These are phyloP conservation scores for Scotopteryx bipunctaria DNA, from an alignment of 2,888 invertebrate genomes.

Conservation along the genomic window DNA sequence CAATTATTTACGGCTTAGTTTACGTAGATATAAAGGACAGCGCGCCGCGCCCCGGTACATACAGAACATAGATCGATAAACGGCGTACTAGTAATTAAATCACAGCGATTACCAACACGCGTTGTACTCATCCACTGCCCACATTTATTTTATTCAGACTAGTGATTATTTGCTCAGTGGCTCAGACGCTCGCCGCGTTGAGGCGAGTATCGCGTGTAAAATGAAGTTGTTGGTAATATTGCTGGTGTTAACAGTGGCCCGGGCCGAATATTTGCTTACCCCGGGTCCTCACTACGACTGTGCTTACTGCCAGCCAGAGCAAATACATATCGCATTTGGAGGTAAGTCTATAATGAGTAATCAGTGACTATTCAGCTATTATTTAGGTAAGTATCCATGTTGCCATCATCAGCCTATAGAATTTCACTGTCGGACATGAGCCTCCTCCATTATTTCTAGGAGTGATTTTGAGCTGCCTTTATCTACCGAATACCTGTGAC, in stretches of 20 bases:
- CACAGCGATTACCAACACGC: not conserved
- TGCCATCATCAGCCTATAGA: too few relatives aligned
- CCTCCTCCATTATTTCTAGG: too few relatives aligned
- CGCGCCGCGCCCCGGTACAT: too few relatives aligned
- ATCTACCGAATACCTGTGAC: too few relatives aligned
- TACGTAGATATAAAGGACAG: too few relatives aligned
- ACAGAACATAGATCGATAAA: not conserved
- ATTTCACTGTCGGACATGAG: too few relatives aligned
- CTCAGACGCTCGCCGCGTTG: slow-evolving; percentile 4
- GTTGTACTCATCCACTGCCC: slow-evolving; percentile 2
- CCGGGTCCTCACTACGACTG: slow-evolving; percentile 48
- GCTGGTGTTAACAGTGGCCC: slow-evolving; percentile 38
- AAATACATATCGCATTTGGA: slow-evolving; percentile 86
- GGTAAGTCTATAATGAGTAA: slow-evolving; percentile 54
- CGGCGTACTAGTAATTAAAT: not conserved
- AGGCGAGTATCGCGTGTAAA: not conserved
- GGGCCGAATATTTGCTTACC: slow-evolving; percentile 18
- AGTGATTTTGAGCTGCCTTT: too few relatives aligned
- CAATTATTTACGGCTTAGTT: too few relatives aligned
- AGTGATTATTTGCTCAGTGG: too few relatives aligned
- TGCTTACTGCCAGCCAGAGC: slow-evolving; percentile 85
- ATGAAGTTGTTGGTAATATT: slow-evolving; percentile 43
- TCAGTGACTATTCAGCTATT: too few relatives aligned
- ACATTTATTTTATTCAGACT: too few relatives aligned
- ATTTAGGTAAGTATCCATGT: too few relatives aligned